phyloP scores from a whole-genome alignment of 2,113 vertebrate species.

The Drymodes brunneopygia region DNA sequence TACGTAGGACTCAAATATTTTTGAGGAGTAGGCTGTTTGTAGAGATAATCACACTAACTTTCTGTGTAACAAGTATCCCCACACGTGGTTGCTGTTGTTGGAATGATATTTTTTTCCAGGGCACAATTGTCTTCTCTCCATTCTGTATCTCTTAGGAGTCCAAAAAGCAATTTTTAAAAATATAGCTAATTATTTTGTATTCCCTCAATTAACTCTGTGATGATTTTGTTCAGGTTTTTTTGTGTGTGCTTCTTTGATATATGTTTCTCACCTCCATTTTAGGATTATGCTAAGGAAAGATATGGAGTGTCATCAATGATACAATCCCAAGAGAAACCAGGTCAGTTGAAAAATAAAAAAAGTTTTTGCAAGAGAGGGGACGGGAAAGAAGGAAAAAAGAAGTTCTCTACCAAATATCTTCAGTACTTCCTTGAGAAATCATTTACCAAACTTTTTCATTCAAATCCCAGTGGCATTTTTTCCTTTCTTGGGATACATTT shows the following conservation, averaged over 20 bases:
- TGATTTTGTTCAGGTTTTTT: neutral
- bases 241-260: neutral
- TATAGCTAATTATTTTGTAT: neutral
- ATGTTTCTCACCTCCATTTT: constrained; percentile 28
- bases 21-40: neutral
- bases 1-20: neutral
- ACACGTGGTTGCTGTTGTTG: neutral
- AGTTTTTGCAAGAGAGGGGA: neutral
- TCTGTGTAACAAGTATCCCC: neutral
- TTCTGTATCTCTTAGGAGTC: neutral
- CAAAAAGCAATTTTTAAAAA: neutral
- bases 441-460: neutral
- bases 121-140: neutral
- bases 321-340: constrained; percentile 93
- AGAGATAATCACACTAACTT: neutral
- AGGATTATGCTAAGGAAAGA: constrained; percentile 97
- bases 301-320: constrained; percentile 89
- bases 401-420: neutral
- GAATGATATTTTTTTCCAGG: neutral
- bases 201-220: neutral
- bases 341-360: constrained; percentile 74
- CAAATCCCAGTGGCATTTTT: neutral
- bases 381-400: neutral
- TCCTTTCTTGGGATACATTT: neutral
- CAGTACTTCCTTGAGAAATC: neutral